Base-by-base conservation (phyloP, 2,113 vertebrate genomes). In the Poeciliopsis turrubarensis region DNA sequence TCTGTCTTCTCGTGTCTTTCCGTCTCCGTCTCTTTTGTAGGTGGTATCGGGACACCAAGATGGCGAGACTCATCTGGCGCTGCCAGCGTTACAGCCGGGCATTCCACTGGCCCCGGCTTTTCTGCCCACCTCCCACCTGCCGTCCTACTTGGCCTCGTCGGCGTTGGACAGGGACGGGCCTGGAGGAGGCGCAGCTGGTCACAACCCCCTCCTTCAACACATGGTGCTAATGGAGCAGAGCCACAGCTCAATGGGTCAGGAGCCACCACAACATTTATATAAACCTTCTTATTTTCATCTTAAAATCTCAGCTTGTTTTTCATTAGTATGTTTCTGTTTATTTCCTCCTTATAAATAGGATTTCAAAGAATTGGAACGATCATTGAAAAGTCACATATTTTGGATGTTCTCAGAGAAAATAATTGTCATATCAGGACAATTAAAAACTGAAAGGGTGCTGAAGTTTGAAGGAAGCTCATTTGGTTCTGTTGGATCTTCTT, bases 201-300 rank as follows among this genome's bases (percentile, higher is more conserved):
- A 97, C 86, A 96, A 90, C 93, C 94, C 97, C 29, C 96, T 99
- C 1, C 95, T 98, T 70, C 97, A 97, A 87, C 98, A 99, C 92
- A 97, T 99, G 96, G 97, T 97, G 54, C 86, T 98, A 19, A 92
- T 99, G 94, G 98, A 99, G 85, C 97, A 96, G 91, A 94, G 95
- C 54, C 97, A 97, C 91, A 95, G 94, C 0, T 91, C 96, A 70
- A 92, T 98, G 30, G 96, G 92, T 93, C 70, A 83, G 91, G 86
- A 30, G 44, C 61, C 44, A 72, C 47, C 44, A 47, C 31, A 76
- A 31, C 65, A 77, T 70, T 69, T 62, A 26, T 60, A 71, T 8
- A 26, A 26, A 54, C 54, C 51, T 67, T 39, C 31, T 74, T 25
- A 44, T 71, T 27, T 34, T 68, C 15, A 31, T 67, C n/a, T n/a